Evolutionary conservation across 2,113 vertebrate species (phyloP).

Genomic region (Eonycteris spelaea): DNA sequence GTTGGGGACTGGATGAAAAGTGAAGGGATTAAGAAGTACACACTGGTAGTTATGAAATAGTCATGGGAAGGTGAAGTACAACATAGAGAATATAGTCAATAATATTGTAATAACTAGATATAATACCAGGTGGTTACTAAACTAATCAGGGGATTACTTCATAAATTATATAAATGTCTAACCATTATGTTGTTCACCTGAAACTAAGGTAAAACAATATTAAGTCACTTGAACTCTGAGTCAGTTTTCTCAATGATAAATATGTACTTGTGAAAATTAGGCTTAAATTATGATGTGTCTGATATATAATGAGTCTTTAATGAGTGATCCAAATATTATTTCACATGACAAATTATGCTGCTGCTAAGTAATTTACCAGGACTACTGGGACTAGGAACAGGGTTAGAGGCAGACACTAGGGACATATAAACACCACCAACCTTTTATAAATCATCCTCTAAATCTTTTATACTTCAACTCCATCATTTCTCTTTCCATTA

Average conservation of each 20-base stretch:
- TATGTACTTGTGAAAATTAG: slow-evolving; percentile 37
- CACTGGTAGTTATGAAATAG: no score
- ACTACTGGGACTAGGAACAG: no score
- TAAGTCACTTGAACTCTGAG: background rate
- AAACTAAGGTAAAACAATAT: background rate
- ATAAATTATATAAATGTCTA: no score
- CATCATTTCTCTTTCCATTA: background rate
- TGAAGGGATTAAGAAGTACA: no score
- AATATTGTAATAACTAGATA: no score
- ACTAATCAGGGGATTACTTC: no score
- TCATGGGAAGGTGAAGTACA: no score
- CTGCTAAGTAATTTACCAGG: background rate
- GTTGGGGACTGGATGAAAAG: no score
- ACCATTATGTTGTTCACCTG: no score
- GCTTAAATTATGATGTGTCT: background rate
- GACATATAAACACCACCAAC: background rate
- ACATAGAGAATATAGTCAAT: no score
- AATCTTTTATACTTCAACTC: background rate
- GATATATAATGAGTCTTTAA: slow-evolving; percentile 32
- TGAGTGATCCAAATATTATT: slow-evolving; percentile 28
- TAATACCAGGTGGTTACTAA: no score
- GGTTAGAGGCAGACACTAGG: background rate
- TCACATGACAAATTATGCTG: background rate
- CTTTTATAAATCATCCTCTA: background rate
- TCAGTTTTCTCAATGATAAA: slow-evolving; percentile 36